Percentiles rank a stretch among this genome's conserved stretches.
Conservation (phyloP, 2,797 vertebrate genomes). For the Urophycis tenuis region DNA sequence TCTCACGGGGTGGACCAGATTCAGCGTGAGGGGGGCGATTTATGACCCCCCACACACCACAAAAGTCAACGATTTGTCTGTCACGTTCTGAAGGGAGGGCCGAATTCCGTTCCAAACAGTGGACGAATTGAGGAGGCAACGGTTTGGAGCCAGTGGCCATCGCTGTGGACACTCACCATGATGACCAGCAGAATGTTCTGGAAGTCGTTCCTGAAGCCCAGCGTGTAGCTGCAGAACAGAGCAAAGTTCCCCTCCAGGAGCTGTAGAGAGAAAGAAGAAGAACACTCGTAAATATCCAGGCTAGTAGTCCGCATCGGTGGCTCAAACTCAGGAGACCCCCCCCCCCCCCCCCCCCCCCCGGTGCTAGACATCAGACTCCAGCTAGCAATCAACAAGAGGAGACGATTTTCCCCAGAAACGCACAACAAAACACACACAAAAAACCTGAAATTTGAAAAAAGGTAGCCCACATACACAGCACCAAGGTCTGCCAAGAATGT, state of each 20-base stretch:
- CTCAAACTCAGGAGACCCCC: neutral
- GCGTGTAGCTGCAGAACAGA: slow-evolving; percentile 89
- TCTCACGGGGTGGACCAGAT: slow-evolving; percentile 21
- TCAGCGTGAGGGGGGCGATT: slow-evolving; percentile 44
- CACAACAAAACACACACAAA: neutral
- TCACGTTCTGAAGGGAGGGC: slow-evolving; percentile 17
- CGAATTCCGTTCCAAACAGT: neutral
- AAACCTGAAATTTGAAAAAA: neutral
- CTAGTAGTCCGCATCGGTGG: neutral
- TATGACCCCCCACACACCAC: slow-evolving; percentile 25
- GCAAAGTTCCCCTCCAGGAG: slow-evolving; percentile 97
- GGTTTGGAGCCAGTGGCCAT: neutral
- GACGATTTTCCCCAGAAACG: slow-evolving; percentile 8
- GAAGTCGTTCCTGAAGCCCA: slow-evolving; percentile 89
- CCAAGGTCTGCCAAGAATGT: too few relatives aligned
- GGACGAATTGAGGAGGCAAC: neutral
- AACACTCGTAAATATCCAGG: neutral
- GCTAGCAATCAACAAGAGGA: slow-evolving; percentile 3
- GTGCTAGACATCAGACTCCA: neutral
- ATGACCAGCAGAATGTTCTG: slow-evolving; percentile 94
- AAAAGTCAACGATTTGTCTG: slow-evolving; percentile 40
- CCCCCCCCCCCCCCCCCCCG: too few relatives aligned
- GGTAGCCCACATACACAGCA: neutral
- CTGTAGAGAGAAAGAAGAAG: slow-evolving; percentile 59
- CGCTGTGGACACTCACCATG: slow-evolving; percentile 78